phyloP scores from a whole-genome alignment of 1,140 invertebrate genomes.

The Monomorium pharaonis region DNA sequence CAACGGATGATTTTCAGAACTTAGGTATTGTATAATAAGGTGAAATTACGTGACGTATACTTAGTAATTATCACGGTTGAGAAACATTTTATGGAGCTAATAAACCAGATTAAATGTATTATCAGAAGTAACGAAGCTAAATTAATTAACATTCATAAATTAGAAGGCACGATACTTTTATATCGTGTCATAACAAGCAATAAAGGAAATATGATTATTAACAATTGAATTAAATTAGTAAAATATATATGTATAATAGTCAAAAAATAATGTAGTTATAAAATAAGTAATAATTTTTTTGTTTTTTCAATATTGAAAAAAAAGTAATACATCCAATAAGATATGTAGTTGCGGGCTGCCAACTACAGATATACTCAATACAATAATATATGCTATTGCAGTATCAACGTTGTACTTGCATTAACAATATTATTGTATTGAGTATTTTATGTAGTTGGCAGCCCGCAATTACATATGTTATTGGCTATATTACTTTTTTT shows the following conservation, averaged over 20 bases:
- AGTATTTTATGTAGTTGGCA: too few species aligned
- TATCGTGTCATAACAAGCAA: background rate
- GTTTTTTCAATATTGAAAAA: too few species aligned
- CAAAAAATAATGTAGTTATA: background rate
- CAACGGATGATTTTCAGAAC: background rate
- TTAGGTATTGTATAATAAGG: background rate
- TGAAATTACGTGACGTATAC: background rate
- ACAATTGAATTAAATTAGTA: background rate
- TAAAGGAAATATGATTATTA: background rate
- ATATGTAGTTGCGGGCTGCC: too few species aligned
- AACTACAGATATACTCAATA: too few species aligned
- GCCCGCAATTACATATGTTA: too few species aligned
- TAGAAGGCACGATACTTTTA: background rate
- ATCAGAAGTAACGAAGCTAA: background rate
- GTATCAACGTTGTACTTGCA: too few species aligned
- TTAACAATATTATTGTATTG: too few species aligned
- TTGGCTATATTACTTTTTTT: too few species aligned
- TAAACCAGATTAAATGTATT: background rate
- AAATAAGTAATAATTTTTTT: background rate
- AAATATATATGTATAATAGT: background rate
- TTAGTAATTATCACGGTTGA: background rate
- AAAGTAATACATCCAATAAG: too few species aligned
- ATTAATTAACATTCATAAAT: constrained; percentile 2
- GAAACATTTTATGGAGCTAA: background rate
- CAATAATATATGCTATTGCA: too few species aligned